phyloP scores from a whole-genome alignment of 2,113 vertebrate species.

The Catagonus wagneri region DNA sequence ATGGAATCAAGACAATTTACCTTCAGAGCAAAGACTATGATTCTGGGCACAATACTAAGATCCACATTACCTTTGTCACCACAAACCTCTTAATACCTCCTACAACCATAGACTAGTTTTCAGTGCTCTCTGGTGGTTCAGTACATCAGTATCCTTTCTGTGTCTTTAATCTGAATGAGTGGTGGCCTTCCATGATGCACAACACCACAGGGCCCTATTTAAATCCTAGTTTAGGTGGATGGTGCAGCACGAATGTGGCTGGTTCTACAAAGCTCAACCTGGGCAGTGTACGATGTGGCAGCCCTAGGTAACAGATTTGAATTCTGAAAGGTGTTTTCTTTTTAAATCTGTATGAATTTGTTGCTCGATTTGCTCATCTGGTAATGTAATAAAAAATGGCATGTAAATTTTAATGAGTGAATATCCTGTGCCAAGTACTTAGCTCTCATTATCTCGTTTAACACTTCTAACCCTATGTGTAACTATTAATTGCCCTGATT shows the following conservation, averaged over 20 bases:
- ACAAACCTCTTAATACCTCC: neutral
- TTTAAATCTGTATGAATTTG: neutral
- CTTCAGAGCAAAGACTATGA: neutral
- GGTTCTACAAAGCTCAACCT: rapidly evolving
- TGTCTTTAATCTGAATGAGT: neutral
- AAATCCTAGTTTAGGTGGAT: neutral
- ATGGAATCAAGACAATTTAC: neutral
- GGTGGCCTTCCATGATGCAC: too few relatives aligned
- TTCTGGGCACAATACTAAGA: neutral
- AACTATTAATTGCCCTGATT: neutral
- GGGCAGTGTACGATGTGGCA: neutral
- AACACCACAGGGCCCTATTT: neutral
- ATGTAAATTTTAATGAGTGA: neutral
- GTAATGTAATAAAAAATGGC: neutral
- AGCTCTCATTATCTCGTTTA: neutral
- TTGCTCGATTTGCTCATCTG: neutral
- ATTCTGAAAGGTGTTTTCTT: neutral
- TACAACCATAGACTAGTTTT: neutral
- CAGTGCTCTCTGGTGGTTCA: neutral
- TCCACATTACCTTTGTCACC: neutral
- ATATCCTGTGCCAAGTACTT: neutral
- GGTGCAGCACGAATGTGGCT: neutral
- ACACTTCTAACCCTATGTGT: neutral
- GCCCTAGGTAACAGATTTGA: neutral
- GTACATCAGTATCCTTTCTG: neutral